Percentiles rank a stretch among this genome's conserved stretches.
These are phyloP conservation scores for Aphodius granarius DNA, from an alignment of 2,888 invertebrate genomes.

Conservation along the genomic window DNA sequence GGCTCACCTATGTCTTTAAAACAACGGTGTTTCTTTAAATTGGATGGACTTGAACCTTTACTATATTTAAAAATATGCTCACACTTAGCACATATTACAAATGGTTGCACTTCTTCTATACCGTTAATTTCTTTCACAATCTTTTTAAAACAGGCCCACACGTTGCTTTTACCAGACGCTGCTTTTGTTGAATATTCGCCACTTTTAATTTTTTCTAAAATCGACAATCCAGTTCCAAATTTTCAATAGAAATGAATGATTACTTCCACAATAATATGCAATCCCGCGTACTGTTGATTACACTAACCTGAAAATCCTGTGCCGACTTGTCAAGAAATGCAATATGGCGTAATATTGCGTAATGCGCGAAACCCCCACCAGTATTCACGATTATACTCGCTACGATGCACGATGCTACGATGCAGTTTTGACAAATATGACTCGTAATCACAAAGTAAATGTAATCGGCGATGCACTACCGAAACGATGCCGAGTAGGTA, in stretches of 20 bases:
- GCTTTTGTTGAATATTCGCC: slow-evolving; percentile 5
- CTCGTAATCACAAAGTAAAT: not conserved
- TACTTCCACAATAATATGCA: not conserved
- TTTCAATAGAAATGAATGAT: not conserved
- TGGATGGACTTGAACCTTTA: too few species aligned
- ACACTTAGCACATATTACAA: not conserved
- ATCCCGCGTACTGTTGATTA: not conserved
- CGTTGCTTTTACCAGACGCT: not conserved
- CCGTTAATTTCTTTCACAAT: not conserved
- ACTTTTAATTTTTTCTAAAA: not conserved
- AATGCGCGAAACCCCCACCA: not conserved
- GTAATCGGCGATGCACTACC: not conserved
- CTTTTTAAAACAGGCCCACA: slow-evolving; percentile 1
- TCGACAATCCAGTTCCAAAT: not conserved
- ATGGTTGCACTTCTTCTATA: slow-evolving; percentile 1
- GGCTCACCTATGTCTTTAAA: too few species aligned
- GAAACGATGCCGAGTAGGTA: slow-evolving; percentile 1
- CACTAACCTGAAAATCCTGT: not conserved
- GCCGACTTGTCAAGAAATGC: not conserved
- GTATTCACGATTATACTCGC: not conserved
- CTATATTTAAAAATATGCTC: too few species aligned
- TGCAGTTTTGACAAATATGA: slow-evolving; percentile 3
- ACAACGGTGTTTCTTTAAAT: too few species aligned
- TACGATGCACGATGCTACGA: too few species aligned
- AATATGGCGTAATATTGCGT: not conserved